Conservation (phyloP, 1,140 invertebrate species). For the Drosophila chauvacae region DNA sequence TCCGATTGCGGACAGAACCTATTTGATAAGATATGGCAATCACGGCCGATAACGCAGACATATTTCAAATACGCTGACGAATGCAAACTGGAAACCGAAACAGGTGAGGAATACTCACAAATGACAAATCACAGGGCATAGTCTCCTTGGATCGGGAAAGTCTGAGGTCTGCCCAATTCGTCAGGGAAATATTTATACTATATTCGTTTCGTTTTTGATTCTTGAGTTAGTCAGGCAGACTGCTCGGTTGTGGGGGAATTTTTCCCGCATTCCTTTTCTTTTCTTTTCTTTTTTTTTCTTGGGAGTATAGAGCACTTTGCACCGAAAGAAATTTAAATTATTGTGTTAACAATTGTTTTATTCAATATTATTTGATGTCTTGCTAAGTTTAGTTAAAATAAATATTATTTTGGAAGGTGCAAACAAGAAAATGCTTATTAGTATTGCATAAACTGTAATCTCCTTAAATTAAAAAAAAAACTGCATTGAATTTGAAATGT, state of each 20-base stretch:
- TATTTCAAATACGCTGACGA: slow-evolving; percentile 35
- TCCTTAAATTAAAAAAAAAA: neutral
- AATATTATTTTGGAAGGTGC: too few species aligned
- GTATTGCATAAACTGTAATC: too few species aligned
- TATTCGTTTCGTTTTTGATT: slow-evolving; percentile 33
- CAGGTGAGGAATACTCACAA: neutral
- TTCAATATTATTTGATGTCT: neutral
- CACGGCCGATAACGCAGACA: slow-evolving; percentile 17
- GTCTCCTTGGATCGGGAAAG: neutral
- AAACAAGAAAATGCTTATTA: too few species aligned
- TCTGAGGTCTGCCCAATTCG: slow-evolving; percentile 10
- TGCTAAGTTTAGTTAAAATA: too few species aligned
- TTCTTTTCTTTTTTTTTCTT: slow-evolving; percentile 7
- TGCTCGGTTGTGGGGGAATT: slow-evolving; percentile 34
- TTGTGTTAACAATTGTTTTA: neutral
- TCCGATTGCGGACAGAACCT: slow-evolving; percentile 32
- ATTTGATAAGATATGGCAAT: slow-evolving; percentile 45
- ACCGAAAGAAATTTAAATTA: slow-evolving; percentile 7
- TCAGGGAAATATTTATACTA: slow-evolving; percentile 16
- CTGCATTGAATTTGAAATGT: neutral
- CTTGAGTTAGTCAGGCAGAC: slow-evolving; percentile 1
- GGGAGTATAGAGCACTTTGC: neutral
- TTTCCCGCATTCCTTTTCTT: slow-evolving; percentile 23
- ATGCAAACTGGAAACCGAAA: slow-evolving; percentile 11
- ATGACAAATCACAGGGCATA: slow-evolving; percentile 3